Evolutionary conservation across 2,888 invertebrate genomes (phyloP).

Genomic region (Drosophila mercatorum): DNA sequence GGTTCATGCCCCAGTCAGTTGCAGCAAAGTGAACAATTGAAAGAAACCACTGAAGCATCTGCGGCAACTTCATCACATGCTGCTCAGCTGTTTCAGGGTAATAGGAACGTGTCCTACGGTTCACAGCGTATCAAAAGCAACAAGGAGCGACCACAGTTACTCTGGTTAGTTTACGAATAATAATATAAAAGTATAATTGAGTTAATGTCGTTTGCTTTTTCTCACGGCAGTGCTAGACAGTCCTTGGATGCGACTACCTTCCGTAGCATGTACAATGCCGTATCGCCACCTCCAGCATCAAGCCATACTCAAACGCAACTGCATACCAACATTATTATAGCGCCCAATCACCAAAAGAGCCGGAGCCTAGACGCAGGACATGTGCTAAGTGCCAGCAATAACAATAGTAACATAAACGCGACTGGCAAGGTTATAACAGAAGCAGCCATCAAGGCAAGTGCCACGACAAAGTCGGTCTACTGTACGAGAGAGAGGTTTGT

Average conservation of each 20-base stretch:
- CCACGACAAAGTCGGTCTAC: slow-evolving; percentile 83
- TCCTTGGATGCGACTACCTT: slow-evolving; percentile 77
- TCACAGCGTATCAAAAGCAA: slow-evolving; percentile 88
- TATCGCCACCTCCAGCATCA: slow-evolving; percentile 57
- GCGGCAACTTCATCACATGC: slow-evolving; percentile 27
- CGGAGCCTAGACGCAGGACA: slow-evolving; percentile 91
- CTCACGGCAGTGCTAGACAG: slow-evolving; percentile 66
- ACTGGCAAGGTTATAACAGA: slow-evolving; percentile 61
- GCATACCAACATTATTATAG: slow-evolving; percentile 74
- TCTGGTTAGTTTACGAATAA: slow-evolving; percentile 66
- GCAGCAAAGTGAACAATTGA: slow-evolving; percentile 89
- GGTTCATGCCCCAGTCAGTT: slow-evolving; percentile 96
- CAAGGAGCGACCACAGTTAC: slow-evolving; percentile 86
- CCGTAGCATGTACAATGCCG: slow-evolving; percentile 66
- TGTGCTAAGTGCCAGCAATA: slow-evolving; percentile 54
- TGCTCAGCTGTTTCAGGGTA: slow-evolving; percentile 28
- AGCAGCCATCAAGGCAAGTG: slow-evolving; percentile 81
- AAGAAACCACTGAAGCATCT: slow-evolving; percentile 63
- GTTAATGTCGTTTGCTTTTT: neutral
- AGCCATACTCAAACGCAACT: slow-evolving; percentile 58
- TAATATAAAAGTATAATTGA: neutral
- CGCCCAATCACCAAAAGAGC: slow-evolving; percentile 89
- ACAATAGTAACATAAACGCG: slow-evolving; percentile 22
- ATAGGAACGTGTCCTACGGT: slow-evolving; percentile 64
- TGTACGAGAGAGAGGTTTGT: slow-evolving; percentile 84